phyloP scores from a whole-genome alignment of 1,140 invertebrate species.

The Branchinecta lindahli region DNA sequence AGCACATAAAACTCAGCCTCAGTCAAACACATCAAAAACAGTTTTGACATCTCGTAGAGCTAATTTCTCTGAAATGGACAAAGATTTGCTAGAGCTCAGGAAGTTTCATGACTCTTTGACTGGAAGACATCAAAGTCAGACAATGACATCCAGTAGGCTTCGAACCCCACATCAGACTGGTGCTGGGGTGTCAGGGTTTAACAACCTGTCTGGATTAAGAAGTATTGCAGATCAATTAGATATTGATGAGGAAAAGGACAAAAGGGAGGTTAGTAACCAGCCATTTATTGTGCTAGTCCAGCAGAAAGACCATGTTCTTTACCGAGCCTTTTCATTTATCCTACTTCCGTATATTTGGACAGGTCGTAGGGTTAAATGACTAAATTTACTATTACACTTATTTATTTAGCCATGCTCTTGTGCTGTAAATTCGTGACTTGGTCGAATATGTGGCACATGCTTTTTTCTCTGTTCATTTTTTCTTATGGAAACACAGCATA shows the following conservation, averaged over 20 bases:
- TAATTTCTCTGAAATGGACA: neutral
- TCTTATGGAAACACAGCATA: too few relatives aligned
- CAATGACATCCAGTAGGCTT: neutral
- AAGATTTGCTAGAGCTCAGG: neutral
- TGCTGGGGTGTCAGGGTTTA: neutral
- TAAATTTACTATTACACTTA: too few relatives aligned
- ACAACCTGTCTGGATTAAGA: neutral
- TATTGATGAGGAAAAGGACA: neutral
- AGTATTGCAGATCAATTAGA: neutral
- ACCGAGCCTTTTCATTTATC: too few relatives aligned
- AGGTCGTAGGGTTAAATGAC: too few relatives aligned
- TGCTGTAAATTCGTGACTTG: too few relatives aligned
- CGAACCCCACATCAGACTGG: too few relatives aligned
- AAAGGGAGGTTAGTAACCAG: neutral
- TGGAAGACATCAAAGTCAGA: neutral
- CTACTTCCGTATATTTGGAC: too few relatives aligned
- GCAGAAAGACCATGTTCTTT: too few relatives aligned
- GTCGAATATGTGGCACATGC: too few relatives aligned
- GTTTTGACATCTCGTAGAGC: neutral
- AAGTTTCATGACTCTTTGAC: conserved; percentile 1
- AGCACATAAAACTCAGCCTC: neutral
- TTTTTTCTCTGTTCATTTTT: too few relatives aligned
- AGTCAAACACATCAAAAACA: conserved; percentile 1
- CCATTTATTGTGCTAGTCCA: too few relatives aligned
- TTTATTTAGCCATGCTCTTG: too few relatives aligned